phyloP scores from a whole-genome alignment of 2,888 invertebrate species.

The Epirrhoe tristata region DNA sequence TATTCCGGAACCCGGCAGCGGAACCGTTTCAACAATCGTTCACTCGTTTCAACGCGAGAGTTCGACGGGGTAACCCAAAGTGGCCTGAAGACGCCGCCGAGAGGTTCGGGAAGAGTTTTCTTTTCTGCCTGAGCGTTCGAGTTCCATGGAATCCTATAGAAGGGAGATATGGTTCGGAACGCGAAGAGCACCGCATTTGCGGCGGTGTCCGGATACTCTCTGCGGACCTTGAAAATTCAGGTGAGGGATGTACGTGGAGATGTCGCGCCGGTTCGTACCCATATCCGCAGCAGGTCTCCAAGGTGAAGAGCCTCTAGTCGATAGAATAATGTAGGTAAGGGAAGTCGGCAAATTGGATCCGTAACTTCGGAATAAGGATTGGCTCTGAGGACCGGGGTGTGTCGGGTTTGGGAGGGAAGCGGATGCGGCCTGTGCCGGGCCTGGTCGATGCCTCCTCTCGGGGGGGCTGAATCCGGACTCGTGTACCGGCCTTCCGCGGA shows the following conservation, averaged over 20 bases:
- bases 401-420: slow-evolving; percentile 82
- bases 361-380: slow-evolving; percentile 89
- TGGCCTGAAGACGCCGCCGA: slow-evolving; percentile 85
- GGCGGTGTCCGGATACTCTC: slow-evolving; percentile 62
- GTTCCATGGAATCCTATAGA: slow-evolving; percentile 78
- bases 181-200: slow-evolving; percentile 61
- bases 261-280: slow-evolving; percentile 84
- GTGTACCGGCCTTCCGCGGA: no score
- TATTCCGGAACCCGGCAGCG: slow-evolving; percentile 86
- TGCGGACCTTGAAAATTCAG: slow-evolving; percentile 68
- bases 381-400: slow-evolving; percentile 89
- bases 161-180: slow-evolving; percentile 81
- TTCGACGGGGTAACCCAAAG: slow-evolving; percentile 69
- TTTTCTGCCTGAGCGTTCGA: slow-evolving; percentile 80
- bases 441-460: no score
- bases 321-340: slow-evolving; percentile 88
- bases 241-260: slow-evolving; percentile 63
- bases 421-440: slow-evolving; percentile 41
- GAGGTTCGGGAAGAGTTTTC: slow-evolving; percentile 80
- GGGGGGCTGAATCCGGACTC: no score
- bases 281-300: slow-evolving; percentile 92
- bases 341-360: slow-evolving; percentile 89
- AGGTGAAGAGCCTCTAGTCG: slow-evolving; percentile 89
- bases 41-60: slow-evolving; percentile 54
- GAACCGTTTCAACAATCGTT: slow-evolving; percentile 75